Evolutionary conservation across 2,888 invertebrate species (phyloP).

Genomic region (Macaria notata): DNA sequence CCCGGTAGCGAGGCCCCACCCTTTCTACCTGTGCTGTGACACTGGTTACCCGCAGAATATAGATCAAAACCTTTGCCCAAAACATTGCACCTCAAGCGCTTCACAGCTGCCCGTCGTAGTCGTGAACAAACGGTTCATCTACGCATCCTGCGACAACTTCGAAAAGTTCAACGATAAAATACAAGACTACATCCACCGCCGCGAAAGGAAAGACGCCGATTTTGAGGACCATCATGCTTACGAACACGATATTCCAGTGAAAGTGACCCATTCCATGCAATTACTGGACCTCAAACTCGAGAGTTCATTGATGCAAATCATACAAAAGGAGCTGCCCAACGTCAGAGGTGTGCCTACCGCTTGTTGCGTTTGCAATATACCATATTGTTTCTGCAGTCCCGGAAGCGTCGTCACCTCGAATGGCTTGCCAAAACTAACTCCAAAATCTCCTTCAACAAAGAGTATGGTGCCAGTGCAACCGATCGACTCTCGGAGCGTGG

Average conservation of each 20-base stretch:
- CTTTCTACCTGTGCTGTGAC: constrained; percentile 66
- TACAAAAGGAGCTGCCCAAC: constrained; percentile 61
- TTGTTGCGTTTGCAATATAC: constrained; percentile 53
- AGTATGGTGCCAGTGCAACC: constrained; percentile 40
- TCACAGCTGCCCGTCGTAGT: constrained; percentile 64
- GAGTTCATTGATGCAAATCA: constrained; percentile 64
- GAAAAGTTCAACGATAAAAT: constrained; percentile 58
- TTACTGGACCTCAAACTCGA: constrained; percentile 54
- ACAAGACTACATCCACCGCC: constrained; percentile 51
- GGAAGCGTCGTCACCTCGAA: too few relatives aligned
- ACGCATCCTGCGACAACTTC: constrained; percentile 68
- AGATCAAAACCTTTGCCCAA: constrained; percentile 57
- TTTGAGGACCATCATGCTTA: constrained; percentile 56
- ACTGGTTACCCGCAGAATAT: constrained; percentile 52
- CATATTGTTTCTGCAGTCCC: constrained; percentile 56
- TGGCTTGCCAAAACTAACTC: too few relatives aligned
- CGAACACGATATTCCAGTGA: constrained; percentile 52
- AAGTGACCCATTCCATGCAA: constrained; percentile 48
- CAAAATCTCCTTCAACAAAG: constrained; percentile 19
- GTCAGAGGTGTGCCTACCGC: constrained; percentile 43
- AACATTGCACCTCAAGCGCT: constrained; percentile 57
- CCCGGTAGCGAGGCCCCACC: constrained; percentile 55
- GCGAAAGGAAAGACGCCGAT: constrained; percentile 50
- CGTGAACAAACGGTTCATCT: constrained; percentile 64
- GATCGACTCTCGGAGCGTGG: constrained; percentile 43